phyloP scores from a whole-genome alignment of 2,797 vertebrate species.

The Enteromius paludinosus region DNA sequence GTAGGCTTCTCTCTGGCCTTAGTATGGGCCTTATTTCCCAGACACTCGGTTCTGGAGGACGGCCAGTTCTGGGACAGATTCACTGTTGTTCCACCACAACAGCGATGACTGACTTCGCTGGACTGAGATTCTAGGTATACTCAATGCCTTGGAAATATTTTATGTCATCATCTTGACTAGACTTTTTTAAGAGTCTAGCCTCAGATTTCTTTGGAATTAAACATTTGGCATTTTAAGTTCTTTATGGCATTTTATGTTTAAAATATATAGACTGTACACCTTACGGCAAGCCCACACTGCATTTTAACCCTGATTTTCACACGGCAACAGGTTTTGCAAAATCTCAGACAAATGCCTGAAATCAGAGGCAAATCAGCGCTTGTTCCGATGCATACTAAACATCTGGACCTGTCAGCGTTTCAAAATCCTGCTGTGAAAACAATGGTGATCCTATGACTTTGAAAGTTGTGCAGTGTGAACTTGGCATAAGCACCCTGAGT shows the following conservation, averaged over 20 bases:
- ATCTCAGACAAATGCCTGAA: not conserved
- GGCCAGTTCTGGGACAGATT: conserved; percentile 35
- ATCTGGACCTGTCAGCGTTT: not conserved
- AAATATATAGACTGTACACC: not conserved
- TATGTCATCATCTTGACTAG: not conserved
- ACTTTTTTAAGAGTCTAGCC: not conserved
- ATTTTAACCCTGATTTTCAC: not conserved
- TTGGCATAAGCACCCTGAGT: not conserved
- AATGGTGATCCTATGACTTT: not conserved
- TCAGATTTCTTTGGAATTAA: conserved; percentile 18
- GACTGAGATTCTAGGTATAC: conserved; percentile 42
- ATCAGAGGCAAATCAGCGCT: not conserved
- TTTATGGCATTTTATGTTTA: not conserved
- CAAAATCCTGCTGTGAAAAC: not conserved
- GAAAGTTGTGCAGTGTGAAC: not conserved
- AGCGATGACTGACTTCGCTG: conserved; percentile 42
- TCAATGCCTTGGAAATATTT: not conserved
- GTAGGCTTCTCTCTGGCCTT: conserved; percentile 3
- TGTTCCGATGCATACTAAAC: not conserved
- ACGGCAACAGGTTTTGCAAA: not conserved
- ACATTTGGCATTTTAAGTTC: not conserved
- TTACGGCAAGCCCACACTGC: not conserved
- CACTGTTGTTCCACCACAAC: conserved; percentile 16
- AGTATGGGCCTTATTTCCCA: conserved; percentile 12
- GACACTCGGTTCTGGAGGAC: conserved; percentile 25